These are phyloP conservation scores for Argopecten irradians DNA, from an alignment of 1,140 invertebrate genomes.

Conservation along the genomic window DNA sequence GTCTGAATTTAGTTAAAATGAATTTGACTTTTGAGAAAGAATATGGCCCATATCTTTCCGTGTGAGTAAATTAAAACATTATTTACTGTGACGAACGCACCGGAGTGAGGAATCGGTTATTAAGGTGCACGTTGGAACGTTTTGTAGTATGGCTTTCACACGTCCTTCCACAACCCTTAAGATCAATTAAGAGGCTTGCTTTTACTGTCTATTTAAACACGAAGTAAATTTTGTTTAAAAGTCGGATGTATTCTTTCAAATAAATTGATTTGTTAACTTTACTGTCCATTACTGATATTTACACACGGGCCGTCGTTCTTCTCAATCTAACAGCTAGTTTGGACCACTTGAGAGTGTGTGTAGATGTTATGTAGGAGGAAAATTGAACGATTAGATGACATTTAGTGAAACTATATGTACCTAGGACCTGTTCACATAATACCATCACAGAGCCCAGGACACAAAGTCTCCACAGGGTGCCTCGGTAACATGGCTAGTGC, in stretches of 20 bases:
- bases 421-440: neutral
- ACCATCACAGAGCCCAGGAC: neutral
- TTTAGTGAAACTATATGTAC: conserved; percentile 22
- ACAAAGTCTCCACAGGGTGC: conserved; percentile 14
- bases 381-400: conserved; percentile 17
- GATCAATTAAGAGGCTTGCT: conserved; percentile 1
- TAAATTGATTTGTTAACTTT: conserved; percentile 15
- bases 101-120: neutral
- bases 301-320: neutral
- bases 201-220: conserved; percentile 18
- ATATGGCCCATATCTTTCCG: neutral
- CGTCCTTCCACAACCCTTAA: neutral
- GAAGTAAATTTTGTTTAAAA: neutral
- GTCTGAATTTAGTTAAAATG: neutral
- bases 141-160: neutral
- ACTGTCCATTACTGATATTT: neutral
- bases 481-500: neutral
- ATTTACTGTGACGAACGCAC: neutral
- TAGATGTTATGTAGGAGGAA: neutral
- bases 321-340: neutral
- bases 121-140: neutral
- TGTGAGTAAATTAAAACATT: neutral
- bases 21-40: neutral
- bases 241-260: neutral
- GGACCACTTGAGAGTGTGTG: neutral